Base-by-base conservation (phyloP, 2,797 vertebrate species). In the Podarcis lilfordi region DNA sequence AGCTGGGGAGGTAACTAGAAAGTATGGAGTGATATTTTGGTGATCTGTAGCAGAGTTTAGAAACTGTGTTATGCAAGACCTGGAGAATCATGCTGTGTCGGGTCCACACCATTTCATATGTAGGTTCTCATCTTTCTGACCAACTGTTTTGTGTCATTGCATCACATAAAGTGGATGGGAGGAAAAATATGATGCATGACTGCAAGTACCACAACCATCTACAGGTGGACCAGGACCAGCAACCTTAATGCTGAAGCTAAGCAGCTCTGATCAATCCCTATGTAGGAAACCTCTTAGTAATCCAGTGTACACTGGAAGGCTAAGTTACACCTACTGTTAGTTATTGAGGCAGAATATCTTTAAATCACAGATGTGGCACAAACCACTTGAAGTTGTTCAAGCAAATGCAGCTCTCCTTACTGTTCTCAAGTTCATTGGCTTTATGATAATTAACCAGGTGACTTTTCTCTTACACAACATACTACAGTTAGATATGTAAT, bases 321-420 rank as follows among this genome's bases (percentile, higher is more conserved):
- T 32, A 66, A 43, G 40, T 78, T 27, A n/a, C 29, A 78, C 19
- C 19, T 19, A 17, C 15, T 74, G 17, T 68, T 66, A 87, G 64
- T 87, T 92, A 88, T 61, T 87, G 91, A 84, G 23, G 82, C 64
- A 82, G 32, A 17, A 69, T 29, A 80, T 4, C 0, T 69, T n/a
- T 71, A 59, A 69, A 37, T 92, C 78, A 29, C 78, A 80, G 64
- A 92, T 93, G 59, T 86, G 0, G 78, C 80, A 80, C 59, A 89
- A 88, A 55, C 66, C 29, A 64, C 10, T 55, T 7, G 85, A 88
- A 35, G 21, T 79, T 40, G 37, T 43, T 61, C 72, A 59, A 66
- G 68, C 66, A 85, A 0, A 85, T 43, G 43, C 43, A 43, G 43
- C 43, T 43, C 43, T 43, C 43, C 8, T 43, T 43, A 43, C 43